These are phyloP conservation scores for Paralinhomoeus sp. DNA, from an alignment of 2,888 invertebrate species.

Conservation along the genomic window DNA sequence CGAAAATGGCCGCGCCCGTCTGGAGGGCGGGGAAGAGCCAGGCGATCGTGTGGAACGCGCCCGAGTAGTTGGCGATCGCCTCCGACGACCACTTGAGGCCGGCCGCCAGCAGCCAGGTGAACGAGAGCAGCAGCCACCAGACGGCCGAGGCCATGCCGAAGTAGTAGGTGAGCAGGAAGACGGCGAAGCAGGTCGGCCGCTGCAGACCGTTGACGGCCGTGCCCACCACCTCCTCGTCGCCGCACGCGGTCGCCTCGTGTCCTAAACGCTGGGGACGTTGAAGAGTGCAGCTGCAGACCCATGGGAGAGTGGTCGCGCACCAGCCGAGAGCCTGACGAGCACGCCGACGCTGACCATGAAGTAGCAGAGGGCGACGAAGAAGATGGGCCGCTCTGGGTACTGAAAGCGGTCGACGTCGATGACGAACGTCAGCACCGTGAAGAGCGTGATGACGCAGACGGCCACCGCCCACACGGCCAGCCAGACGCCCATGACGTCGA, in stretches of 20 bases:
- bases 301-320: too few relatives aligned
- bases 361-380: conserved; percentile 88
- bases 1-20: conserved; percentile 60
- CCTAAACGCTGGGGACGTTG: too few relatives aligned
- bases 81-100: conserved; percentile 97
- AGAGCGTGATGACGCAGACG: conserved; percentile 76
- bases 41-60: conserved; percentile 88
- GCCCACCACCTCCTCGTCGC: conserved; percentile 24
- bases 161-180: conserved; percentile 85
- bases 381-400: conserved; percentile 91
- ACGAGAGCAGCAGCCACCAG: conserved; percentile 74
- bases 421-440: conserved; percentile 86
- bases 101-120: conserved; percentile 92
- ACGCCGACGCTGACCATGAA: conserved; percentile 69
- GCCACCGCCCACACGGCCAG: conserved; percentile 87
- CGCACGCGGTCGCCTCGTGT: conserved; percentile 72
- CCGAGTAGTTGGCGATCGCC: conserved; percentile 72
- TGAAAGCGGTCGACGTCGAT: conserved; percentile 61
- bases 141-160: conserved; percentile 96
- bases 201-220: too few relatives aligned
- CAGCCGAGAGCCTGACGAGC: conserved; percentile 40
- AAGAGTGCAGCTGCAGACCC: too few relatives aligned
- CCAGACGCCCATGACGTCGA: conserved; percentile 37
- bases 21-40: too few relatives aligned
- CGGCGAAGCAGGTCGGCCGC: conserved; percentile 30